Evolutionary conservation across 2,888 invertebrate genomes (phyloP).

Genomic region (Rotaria macrura): DNA sequence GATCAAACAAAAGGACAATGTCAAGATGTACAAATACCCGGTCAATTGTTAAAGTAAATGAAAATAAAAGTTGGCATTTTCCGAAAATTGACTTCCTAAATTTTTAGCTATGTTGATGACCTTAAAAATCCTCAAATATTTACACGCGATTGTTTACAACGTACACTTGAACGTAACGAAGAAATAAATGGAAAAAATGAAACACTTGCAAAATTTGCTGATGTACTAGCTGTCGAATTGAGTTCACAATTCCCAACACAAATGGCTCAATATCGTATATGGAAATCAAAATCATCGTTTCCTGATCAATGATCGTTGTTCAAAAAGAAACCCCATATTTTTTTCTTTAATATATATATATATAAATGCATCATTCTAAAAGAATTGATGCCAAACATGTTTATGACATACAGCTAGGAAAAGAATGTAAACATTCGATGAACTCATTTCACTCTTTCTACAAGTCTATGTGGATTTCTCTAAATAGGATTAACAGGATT

Average conservation of each 20-base stretch:
- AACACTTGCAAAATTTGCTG: constrained; percentile 80
- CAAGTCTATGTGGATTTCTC: no score
- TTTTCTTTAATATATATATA: no score
- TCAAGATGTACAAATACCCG: not conserved
- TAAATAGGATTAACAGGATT: no score
- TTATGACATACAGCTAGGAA: no score
- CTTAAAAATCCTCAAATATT: constrained; percentile 95
- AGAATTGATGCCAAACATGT: no score
- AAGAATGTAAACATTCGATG: no score
- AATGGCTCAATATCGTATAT: constrained; percentile 12
- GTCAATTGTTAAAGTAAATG: not conserved
- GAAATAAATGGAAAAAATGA: constrained; percentile 98
- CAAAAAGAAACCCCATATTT: no score
- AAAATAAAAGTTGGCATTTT: not conserved
- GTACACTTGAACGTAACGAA: constrained; percentile 89
- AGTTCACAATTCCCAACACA: constrained; percentile 74
- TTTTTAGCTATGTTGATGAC: constrained; percentile 79
- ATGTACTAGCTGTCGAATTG: constrained; percentile 75
- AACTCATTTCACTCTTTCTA: no score
- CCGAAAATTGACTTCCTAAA: not conserved
- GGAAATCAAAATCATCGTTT: not conserved
- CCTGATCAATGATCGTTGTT: not conserved
- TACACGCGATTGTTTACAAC: constrained; percentile 95
- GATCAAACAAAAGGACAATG: constrained; percentile 2
- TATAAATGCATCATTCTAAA: no score